A percentile compares a stretch with the other conserved stretches of the same genome.
Evolutionary conservation across 2,888 invertebrate species (phyloP).

Genomic region (Lasius platythorax): DNA sequence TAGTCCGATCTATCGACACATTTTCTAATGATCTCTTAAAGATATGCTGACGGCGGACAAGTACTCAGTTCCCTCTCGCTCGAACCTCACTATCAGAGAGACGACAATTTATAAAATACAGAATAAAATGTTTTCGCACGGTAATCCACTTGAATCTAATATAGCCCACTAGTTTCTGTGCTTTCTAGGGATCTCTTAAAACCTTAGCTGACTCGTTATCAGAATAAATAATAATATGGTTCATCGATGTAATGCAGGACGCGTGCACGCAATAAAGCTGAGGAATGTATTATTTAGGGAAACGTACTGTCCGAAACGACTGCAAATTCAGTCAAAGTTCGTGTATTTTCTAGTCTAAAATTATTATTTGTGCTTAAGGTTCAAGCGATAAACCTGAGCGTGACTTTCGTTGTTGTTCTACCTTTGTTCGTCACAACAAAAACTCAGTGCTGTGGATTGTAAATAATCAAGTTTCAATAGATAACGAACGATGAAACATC

Average conservation of each 20-base stretch:
- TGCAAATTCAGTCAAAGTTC: no score
- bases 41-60: neutral
- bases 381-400: no score
- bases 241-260: neutral
- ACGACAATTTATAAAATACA: neutral
- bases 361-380: no score
- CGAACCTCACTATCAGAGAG: neutral
- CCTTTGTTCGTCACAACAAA: no score
- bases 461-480: no score
- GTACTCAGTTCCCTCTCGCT: neutral
- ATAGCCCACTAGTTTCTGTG: neutral
- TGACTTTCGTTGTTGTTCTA: no score
- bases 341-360: no score
- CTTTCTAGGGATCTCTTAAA: neutral
- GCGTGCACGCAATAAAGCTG: neutral
- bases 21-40: neutral
- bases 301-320: neutral
- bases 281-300: conserved; percentile 11
- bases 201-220: neutral
- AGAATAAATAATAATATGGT: neutral
- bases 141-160: neutral
- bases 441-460: no score
- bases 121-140: neutral
- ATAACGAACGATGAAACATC: no score
- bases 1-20: neutral